These are phyloP conservation scores for Zosterops borbonicus DNA, from an alignment of 2,113 vertebrate species.

Conservation along the genomic window DNA sequence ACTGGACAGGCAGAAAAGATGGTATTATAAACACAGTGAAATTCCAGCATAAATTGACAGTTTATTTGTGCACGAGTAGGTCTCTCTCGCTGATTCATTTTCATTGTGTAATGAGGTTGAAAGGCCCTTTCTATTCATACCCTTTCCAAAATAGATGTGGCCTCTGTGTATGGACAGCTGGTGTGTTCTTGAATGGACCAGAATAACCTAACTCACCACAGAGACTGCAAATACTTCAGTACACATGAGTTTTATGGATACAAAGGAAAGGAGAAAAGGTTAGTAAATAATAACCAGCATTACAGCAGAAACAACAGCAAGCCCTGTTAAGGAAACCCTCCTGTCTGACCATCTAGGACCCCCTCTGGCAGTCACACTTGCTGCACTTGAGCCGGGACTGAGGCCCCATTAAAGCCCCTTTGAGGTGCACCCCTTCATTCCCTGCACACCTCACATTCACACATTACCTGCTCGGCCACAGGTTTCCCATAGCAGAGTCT, in stretches of 20 bases:
- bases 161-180: not conserved
- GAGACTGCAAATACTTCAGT: not conserved
- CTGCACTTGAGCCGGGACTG: not conserved
- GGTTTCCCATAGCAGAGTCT: not conserved
- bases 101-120: not conserved
- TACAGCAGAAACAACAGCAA: not conserved
- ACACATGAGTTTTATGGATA: not conserved
- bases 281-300: not conserved
- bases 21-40: not conserved
- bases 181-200: not conserved
- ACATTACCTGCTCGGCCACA: not conserved
- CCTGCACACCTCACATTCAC: not conserved
- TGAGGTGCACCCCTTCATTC: not conserved
- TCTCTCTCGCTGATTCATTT: not conserved
- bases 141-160: not conserved
- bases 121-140: not conserved
- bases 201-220: not conserved
- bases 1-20: not conserved
- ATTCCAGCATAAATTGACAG: not conserved
- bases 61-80: not conserved
- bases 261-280: not conserved
- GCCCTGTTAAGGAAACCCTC: not conserved
- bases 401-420: not conserved
- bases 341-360: fast-evolving
- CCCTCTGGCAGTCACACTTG: not conserved